A percentile compares a stretch with the other conserved stretches of the same genome.
Evolutionary conservation across 2,888 invertebrate species (phyloP).

Genomic region (Drosophila ustulata): DNA sequence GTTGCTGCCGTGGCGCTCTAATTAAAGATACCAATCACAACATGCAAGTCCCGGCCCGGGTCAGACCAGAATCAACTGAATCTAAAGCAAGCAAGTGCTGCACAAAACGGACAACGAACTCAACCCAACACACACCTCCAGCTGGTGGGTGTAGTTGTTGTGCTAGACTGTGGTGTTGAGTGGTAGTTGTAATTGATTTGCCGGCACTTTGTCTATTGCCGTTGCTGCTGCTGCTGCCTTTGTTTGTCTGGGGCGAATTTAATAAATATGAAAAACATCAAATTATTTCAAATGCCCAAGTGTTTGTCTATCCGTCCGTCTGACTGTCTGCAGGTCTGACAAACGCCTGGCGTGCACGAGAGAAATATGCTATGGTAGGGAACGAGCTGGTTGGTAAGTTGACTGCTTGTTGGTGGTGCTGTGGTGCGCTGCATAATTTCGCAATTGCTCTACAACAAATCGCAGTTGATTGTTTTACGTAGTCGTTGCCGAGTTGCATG

Average conservation of each 20-base stretch:
- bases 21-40: slow-evolving; percentile 77
- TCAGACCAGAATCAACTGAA: not conserved
- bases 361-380: slow-evolving; percentile 50
- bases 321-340: slow-evolving; percentile 51
- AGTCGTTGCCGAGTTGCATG: slow-evolving; percentile 18
- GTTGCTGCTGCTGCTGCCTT: slow-evolving; percentile 17
- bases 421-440: slow-evolving; percentile 73
- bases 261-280: slow-evolving; percentile 80
- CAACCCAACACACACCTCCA: slow-evolving; percentile 16
- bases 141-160: not conserved
- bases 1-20: slow-evolving; percentile 57
- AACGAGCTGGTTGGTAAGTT: not conserved
- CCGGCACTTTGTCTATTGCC: slow-evolving; percentile 70
- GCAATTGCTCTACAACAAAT: slow-evolving; percentile 80
- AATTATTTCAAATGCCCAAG: slow-evolving; percentile 75
- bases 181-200: slow-evolving; percentile 72
- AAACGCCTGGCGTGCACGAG: slow-evolving; percentile 69
- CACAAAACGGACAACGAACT: slow-evolving; percentile 72
- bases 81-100: slow-evolving; percentile 2
- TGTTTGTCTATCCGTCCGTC: slow-evolving; percentile 36
- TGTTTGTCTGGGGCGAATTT: slow-evolving; percentile 57
- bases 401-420: not conserved
- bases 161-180: slow-evolving; percentile 45
- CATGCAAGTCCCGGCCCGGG: slow-evolving; percentile 52
- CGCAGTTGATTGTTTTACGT: slow-evolving; percentile 80